Percentiles rank a stretch among this genome's conserved stretches.
phyloP scores from a whole-genome alignment of 2,888 invertebrate genomes.

The Temnothorax ravouxi region DNA sequence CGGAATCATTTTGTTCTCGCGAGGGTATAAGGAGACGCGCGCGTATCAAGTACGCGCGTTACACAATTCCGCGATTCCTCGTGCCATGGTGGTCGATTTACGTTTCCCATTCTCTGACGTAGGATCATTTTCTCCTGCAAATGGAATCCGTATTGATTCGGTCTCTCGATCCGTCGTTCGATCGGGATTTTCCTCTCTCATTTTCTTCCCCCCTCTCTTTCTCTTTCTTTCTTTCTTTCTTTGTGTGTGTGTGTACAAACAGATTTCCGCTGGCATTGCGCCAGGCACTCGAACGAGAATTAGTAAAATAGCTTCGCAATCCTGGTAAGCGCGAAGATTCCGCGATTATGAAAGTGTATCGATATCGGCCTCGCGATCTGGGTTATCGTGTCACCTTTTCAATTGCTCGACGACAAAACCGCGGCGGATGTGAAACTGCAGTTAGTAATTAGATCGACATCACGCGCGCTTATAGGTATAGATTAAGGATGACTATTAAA shows the following conservation, averaged over 20 bases:
- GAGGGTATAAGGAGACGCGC: not conserved
- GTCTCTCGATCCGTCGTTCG: not conserved
- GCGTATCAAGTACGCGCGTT: constrained; percentile 32
- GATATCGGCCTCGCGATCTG: constrained; percentile 63
- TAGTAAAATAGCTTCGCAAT: constrained; percentile 57
- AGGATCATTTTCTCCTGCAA: not conserved
- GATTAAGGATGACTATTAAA: constrained; percentile 5
- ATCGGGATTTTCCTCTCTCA: not conserved
- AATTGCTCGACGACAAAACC: constrained; percentile 27
- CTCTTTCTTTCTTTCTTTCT: not conserved
- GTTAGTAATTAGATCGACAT: constrained; percentile 39
- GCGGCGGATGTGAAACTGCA: constrained; percentile 53
- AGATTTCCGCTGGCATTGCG: constrained; percentile 65
- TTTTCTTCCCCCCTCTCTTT: not conserved
- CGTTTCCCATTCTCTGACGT: not conserved
- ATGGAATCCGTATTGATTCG: not conserved
- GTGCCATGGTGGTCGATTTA: constrained; percentile 2
- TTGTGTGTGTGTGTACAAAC: constrained; percentile 52
- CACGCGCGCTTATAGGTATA: not conserved
- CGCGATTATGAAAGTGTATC: constrained; percentile 75
- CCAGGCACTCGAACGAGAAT: constrained; percentile 60
- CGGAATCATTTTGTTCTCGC: constrained; percentile 6
- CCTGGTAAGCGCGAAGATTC: constrained; percentile 60
- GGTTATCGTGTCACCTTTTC: constrained; percentile 72
- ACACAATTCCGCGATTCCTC: constrained; percentile 38